These are phyloP conservation scores for Cyclophora albipunctata DNA, from an alignment of 2,888 invertebrate species.

Conservation along the genomic window DNA sequence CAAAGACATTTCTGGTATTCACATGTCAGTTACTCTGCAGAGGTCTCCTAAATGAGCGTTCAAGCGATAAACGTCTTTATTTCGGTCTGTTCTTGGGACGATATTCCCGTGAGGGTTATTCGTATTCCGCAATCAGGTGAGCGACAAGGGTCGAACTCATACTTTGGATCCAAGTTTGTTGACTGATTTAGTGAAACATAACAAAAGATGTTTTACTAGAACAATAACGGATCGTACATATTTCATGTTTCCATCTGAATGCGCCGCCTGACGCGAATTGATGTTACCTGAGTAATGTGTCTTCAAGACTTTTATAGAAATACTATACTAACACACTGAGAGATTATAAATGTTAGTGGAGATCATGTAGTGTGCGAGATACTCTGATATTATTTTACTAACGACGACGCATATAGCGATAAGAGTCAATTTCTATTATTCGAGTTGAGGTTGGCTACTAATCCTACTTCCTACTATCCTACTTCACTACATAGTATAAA, in stretches of 20 bases:
- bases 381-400: too few relatives aligned
- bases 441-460: too few relatives aligned
- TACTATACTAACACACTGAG: too few relatives aligned
- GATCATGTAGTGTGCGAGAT: too few relatives aligned
- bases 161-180: conserved; percentile 43
- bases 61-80: conserved; percentile 41
- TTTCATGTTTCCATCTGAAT: background rate
- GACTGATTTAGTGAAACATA: conserved; percentile 36
- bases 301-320: too few relatives aligned
- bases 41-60: conserved; percentile 21
- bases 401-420: too few relatives aligned
- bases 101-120: conserved; percentile 41
- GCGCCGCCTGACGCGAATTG: background rate
- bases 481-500: too few relatives aligned
- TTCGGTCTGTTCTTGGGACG: conserved; percentile 33
- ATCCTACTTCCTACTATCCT: too few relatives aligned
- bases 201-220: conserved; percentile 29
- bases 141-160: conserved; percentile 46
- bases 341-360: too few relatives aligned
- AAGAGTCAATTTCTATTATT: too few relatives aligned
- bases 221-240: conserved; percentile 14
- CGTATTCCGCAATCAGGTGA: conserved; percentile 56
- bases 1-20: conserved; percentile 43
- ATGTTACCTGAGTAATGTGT: too few relatives aligned
- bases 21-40: conserved; percentile 40